Evolutionary conservation across 1,140 invertebrate species (phyloP).

Genomic region (Diuraphis noxia): DNA sequence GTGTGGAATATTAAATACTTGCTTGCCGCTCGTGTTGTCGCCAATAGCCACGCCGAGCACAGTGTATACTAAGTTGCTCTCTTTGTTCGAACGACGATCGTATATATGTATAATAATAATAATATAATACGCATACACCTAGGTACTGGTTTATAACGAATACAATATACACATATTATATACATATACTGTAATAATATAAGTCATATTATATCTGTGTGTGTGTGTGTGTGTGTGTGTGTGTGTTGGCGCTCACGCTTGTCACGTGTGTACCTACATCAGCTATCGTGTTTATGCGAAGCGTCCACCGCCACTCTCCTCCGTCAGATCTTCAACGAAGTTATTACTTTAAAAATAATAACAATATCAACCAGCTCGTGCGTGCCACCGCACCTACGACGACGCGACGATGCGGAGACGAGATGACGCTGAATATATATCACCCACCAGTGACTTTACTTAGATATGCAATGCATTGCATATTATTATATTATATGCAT

Average conservation of each 20-base stretch:
- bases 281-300: not conserved
- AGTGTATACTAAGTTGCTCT: not conserved
- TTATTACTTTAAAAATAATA: not conserved
- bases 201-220: not conserved
- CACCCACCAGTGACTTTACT: not conserved
- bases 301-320: not conserved
- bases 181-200: not conserved
- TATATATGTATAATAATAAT: not conserved
- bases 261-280: not conserved
- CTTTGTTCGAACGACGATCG: not conserved
- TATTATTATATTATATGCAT: too few relatives aligned
- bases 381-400: too few relatives aligned
- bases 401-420: too few relatives aligned
- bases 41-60: not conserved
- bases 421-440: not conserved
- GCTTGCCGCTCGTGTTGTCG: not conserved
- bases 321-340: not conserved
- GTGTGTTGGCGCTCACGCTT: not conserved
- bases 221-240: too few relatives aligned
- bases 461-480: not conserved
- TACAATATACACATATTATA: not conserved
- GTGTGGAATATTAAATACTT: slow-evolving; percentile 40
- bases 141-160: not conserved
- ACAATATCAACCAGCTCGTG: not conserved
- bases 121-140: not conserved